phyloP scores from a whole-genome alignment of 2,113 vertebrate species.

The Telmatochromis brichardi region DNA sequence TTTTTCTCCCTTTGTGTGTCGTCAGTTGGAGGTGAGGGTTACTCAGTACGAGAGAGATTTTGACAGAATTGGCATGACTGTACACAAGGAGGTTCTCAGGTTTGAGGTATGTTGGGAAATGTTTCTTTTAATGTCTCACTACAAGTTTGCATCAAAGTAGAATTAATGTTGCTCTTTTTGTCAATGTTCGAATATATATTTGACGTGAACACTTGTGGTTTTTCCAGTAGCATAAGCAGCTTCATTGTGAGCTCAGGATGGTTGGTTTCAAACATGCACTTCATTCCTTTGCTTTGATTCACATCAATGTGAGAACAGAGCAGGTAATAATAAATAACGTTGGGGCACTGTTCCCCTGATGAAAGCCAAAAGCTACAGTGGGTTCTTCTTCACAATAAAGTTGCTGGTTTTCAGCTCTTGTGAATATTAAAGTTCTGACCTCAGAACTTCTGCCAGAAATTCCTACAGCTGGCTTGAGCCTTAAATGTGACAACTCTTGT shows the following conservation, averaged over 20 bases:
- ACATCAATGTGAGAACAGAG: neutral
- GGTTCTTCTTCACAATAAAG: neutral
- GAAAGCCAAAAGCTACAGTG: neutral
- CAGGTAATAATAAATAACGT: neutral
- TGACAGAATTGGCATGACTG: slow-evolving; percentile 82
- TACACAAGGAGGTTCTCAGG: slow-evolving; percentile 87
- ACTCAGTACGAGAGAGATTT: slow-evolving; percentile 91
- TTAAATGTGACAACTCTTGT: neutral
- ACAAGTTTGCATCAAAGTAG: neutral
- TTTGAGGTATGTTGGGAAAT: slow-evolving; percentile 79
- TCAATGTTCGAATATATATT: neutral
- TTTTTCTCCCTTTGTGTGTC: neutral
- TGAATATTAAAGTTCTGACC: neutral
- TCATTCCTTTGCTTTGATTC: neutral
- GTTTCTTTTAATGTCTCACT: neutral
- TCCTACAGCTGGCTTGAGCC: neutral
- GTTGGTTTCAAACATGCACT: neutral
- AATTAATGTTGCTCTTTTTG: neutral
- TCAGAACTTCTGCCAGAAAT: neutral
- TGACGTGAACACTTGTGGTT: neutral
- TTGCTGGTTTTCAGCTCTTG: neutral
- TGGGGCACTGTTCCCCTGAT: neutral
- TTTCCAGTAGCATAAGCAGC: neutral
- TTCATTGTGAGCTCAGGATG: neutral
- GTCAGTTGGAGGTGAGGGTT: slow-evolving; percentile 88